phyloP scores from a whole-genome alignment of 2,888 invertebrate genomes.

The Sycophila texana region DNA sequence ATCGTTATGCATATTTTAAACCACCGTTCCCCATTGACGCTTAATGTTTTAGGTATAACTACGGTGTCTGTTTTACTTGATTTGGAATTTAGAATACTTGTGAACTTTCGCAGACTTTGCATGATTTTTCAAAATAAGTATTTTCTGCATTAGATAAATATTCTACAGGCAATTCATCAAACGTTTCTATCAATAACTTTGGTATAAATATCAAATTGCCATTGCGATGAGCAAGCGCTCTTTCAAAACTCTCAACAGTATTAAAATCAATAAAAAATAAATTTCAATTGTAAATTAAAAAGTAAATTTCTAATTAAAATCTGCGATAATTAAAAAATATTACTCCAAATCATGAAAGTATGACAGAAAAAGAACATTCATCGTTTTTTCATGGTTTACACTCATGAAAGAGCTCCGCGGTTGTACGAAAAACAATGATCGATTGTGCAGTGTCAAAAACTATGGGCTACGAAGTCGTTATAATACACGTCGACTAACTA shows the following conservation, averaged over 20 bases:
- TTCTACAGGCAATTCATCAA: background rate
- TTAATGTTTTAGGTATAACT: slow-evolving; percentile 44
- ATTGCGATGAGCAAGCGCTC: too few species aligned
- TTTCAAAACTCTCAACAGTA: too few species aligned
- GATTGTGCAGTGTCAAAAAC: slow-evolving; percentile 66
- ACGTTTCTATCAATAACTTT: background rate
- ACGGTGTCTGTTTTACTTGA: slow-evolving; percentile 24
- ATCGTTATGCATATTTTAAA: slow-evolving; percentile 25
- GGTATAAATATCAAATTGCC: background rate
- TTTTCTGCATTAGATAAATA: too few species aligned
- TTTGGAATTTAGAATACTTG: background rate
- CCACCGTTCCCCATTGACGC: slow-evolving; percentile 54
- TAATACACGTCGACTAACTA: slow-evolving; percentile 70
- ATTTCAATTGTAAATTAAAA: too few species aligned
- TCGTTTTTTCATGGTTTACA: background rate
- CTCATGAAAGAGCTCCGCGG: slow-evolving; percentile 24
- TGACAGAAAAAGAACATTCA: too few species aligned
- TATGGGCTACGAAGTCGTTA: slow-evolving; percentile 56
- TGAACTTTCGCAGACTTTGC: background rate
- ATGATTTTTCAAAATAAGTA: background rate
- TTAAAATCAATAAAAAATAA: too few species aligned
- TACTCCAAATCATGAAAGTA: too few species aligned
- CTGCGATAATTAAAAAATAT: too few species aligned
- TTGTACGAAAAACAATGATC: slow-evolving; percentile 60
- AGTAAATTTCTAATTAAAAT: too few species aligned